Evolutionary conservation across 1,140 invertebrate genomes (phyloP).

Genomic region (Dolichoris vasculosae): DNA sequence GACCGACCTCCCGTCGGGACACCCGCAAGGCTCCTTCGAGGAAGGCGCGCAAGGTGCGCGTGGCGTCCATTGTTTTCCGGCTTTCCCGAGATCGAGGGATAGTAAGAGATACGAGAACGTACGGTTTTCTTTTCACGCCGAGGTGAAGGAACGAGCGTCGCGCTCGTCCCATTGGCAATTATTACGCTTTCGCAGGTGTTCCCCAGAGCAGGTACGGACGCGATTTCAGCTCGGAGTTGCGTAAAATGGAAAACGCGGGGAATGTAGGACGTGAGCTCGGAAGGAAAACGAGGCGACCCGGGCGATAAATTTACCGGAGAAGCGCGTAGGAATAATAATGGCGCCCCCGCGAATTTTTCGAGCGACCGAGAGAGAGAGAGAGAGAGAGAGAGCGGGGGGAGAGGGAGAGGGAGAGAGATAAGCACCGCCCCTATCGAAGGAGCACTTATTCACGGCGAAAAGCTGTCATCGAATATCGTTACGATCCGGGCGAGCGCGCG

Average conservation of each 20-base stretch:
- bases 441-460: slow-evolving; percentile 22
- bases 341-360: not conserved
- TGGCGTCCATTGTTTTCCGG: not conserved
- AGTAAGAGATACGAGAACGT: not conserved
- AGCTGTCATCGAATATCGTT: slow-evolving; percentile 28
- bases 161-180: not conserved
- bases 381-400: too few relatives aligned
- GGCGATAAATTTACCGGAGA: too few relatives aligned
- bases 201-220: too few relatives aligned
- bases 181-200: not conserved
- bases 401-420: not conserved
- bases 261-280: too few relatives aligned
- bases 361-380: not conserved
- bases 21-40: not conserved
- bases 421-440: not conserved
- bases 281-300: too few relatives aligned
- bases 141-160: too few relatives aligned
- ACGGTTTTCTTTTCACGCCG: slow-evolving; percentile 41
- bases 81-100: not conserved
- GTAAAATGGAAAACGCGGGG: too few relatives aligned
- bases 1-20: slow-evolving; percentile 16
- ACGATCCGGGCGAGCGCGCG: not conserved
- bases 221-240: too few relatives aligned
- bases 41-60: slow-evolving; percentile 31
- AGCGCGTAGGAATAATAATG: not conserved